These are phyloP conservation scores for Hemistola chrysoprasaria DNA, from an alignment of 2,888 invertebrate genomes.

Conservation along the genomic window DNA sequence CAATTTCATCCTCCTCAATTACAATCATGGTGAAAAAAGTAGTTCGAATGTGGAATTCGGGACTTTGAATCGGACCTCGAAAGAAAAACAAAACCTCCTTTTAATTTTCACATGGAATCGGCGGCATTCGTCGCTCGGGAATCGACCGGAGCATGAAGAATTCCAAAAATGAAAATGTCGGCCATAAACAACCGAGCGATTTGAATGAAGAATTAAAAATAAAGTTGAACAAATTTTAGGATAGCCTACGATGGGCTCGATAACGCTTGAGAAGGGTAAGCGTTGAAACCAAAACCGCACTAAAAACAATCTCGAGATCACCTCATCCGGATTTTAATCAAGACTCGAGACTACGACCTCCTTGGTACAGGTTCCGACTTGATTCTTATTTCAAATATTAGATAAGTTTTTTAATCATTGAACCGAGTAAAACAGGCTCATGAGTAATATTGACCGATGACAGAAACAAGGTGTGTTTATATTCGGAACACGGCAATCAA, in stretches of 20 bases:
- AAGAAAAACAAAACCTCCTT: conserved; percentile 66
- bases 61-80: conserved; percentile 60
- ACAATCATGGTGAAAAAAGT: conserved; percentile 73
- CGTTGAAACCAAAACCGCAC: conserved; percentile 71
- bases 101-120: conserved; percentile 76
- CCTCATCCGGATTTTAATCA: conserved; percentile 63
- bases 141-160: conserved; percentile 50
- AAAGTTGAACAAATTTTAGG: conserved; percentile 76
- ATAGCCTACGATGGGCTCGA: conserved; percentile 64
- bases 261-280: conserved; percentile 72
- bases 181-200: conserved; percentile 80
- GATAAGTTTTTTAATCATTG: conserved; percentile 60
- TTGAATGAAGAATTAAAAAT: conserved; percentile 75
- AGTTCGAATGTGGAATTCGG: conserved; percentile 61
- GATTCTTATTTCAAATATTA: conserved; percentile 48
- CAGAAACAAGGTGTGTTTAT: conserved; percentile 48
- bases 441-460: conserved; percentile 56
- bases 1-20: conserved; percentile 77
- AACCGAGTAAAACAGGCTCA: conserved; percentile 55
- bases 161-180: conserved; percentile 80
- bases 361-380: conserved; percentile 69
- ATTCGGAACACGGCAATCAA: conserved; percentile 50
- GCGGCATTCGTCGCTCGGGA: conserved; percentile 59
- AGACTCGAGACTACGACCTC: conserved; percentile 41
- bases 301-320: conserved; percentile 67